phyloP scores from a whole-genome alignment of 2,113 vertebrate species.

The Campylomormyrus numenius region DNA sequence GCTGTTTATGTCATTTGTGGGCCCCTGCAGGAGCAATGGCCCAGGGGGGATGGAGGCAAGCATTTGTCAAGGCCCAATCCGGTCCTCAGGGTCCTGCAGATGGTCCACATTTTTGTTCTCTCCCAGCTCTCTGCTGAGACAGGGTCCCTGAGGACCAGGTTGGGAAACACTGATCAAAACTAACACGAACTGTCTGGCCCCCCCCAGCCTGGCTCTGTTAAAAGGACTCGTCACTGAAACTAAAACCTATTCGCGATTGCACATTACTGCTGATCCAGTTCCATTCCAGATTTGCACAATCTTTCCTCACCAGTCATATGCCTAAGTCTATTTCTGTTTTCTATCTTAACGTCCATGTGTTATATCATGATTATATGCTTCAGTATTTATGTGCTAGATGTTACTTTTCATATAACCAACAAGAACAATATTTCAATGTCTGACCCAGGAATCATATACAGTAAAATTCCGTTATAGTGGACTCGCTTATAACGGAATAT shows the following conservation, averaged over 20 bases:
- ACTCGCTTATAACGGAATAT: too few species aligned
- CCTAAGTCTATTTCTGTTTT: background rate
- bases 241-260: background rate
- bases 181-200: background rate
- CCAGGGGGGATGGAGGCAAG: background rate
- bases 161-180: background rate
- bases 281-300: background rate
- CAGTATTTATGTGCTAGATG: too few species aligned
- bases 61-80: background rate
- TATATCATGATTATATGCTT: too few species aligned
- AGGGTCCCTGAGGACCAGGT: background rate
- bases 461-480: too few species aligned
- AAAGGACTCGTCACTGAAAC: background rate
- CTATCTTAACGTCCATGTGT: background rate
- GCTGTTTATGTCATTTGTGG: background rate
- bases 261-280: background rate
- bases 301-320: background rate
- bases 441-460: background rate
- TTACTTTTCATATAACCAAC: background rate
- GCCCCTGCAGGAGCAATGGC: background rate
- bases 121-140: background rate
- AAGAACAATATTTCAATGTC: background rate
- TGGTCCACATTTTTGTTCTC: background rate
- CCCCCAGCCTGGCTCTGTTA: background rate
- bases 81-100: background rate